Base-by-base conservation (phyloP, 1,140 invertebrate genomes). In the Batillaria attramentaria region DNA sequence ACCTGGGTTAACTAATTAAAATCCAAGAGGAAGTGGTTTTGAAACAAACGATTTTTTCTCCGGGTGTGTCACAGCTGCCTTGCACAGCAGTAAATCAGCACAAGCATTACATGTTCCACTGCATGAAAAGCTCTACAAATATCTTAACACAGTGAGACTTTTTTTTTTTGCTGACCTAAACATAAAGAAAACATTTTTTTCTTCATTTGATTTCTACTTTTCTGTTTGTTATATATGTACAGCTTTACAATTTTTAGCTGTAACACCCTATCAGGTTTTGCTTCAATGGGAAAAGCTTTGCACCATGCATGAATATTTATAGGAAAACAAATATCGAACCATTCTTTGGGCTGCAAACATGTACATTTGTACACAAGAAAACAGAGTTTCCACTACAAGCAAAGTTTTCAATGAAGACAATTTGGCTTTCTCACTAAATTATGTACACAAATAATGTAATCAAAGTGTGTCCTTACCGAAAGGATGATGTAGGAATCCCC, bases 401-500 rank as follows among this genome's bases (percentile, higher is more conserved):
- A n/a, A n/a, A n/a, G n/a, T n/a, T n/a, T n/a, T n/a, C n/a, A n/a
- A n/a, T n/a, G n/a, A n/a, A n/a, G n/a, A n/a, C n/a, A n/a, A n/a
- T n/a, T n/a, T n/a, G n/a, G n/a, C n/a, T n/a, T n/a, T n/a, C 39
- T 41, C 5, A 10, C 24, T n/a, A 60, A 42, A 39, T 16, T 35
- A 35, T 35, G 10, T 6, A 13, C 6, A 6, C 28, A 4, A 65
- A 60, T n/a, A 43, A 46, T 35, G 13, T 42, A 18, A 41, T 57
- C 0, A 2, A 72, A 50, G 46, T 31, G 13, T 24, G 35, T 79
- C 88, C 90, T 95, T 69, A 95, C 95, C 20, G 95, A 95, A 86
- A 96, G 95, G 81, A 97, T 92, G 72, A 98, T 93, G 89, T 97
- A 98, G 1, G 95, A 95, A 79, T 97, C 95, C 41, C 94, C 94